phyloP scores from a whole-genome alignment of 2,797 vertebrate species.

The Pygocentrus nattereri region DNA sequence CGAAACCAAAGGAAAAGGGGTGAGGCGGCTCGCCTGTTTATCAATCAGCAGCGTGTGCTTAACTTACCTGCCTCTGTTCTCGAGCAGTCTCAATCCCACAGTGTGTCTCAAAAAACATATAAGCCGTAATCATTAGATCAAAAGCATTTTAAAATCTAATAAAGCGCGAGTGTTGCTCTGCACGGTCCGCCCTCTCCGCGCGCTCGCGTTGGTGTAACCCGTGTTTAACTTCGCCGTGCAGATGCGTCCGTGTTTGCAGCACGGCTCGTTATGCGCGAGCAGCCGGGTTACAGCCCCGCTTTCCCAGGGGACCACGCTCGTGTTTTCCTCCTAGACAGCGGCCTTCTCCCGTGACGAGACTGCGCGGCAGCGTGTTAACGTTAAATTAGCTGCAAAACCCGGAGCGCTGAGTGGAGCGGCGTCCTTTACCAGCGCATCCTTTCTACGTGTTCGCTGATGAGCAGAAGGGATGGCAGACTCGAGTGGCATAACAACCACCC shows the following conservation, averaged over 20 bases:
- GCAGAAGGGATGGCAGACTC: not conserved
- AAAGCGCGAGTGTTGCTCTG: not conserved
- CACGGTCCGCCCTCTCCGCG: not conserved
- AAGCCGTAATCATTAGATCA: too few species aligned
- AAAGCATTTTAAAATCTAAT: not conserved
- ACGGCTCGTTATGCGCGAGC: not conserved
- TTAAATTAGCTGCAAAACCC: conserved; percentile 10
- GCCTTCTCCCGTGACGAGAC: not conserved
- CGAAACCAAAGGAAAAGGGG: conserved; percentile 3
- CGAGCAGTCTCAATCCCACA: not conserved
- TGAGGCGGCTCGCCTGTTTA: not conserved
- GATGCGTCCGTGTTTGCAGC: not conserved
- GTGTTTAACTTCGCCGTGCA: not conserved
- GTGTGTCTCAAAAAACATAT: not conserved
- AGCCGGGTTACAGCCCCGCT: not conserved
- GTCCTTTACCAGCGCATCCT: not conserved
- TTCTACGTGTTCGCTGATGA: not conserved
- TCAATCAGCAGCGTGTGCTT: too few species aligned
- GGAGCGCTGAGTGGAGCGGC: not conserved
- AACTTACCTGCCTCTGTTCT: not conserved
- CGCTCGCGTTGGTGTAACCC: not conserved
- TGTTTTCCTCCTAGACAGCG: not conserved
- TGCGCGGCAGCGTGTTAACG: not conserved
- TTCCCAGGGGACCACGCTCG: too few species aligned
- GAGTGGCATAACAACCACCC: not conserved